Base-by-base conservation (phyloP, 2,113 vertebrate species). In the Psilopsiagon aymara region DNA sequence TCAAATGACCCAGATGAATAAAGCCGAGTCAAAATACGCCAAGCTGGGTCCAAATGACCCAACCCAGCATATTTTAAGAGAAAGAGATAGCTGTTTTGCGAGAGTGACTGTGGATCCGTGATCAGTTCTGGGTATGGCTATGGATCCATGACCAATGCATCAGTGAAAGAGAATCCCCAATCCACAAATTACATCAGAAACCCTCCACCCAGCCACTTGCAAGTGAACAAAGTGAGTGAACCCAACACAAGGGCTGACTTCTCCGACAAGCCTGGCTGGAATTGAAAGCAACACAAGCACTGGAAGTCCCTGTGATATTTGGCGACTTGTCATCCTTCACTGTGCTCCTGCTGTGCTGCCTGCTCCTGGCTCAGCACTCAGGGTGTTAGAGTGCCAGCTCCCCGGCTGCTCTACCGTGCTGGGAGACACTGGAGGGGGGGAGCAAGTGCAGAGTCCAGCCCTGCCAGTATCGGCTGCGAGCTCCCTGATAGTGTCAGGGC, bases 271-370 rank as follows among this genome's bases (percentile, higher is more conserved):
- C 11, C 83, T 92, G 69, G 57, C 10, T 92, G 84, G 92, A 84
- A 89, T 86, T 92, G 91, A 91, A 82, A 86, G 39, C 60, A 68
- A 94, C 92, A 92, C 55, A 76, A 91, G 66, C 64, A 52, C 29
- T 82, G 62, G 3, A 81, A 86, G 57, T 44, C 69, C 1, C 0
- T 82, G 35, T 71, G 77, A 68, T 60, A 62, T 47, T 82, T 69
- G 75, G 71, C 6, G 5, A 52, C 62, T 51, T 76, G 35, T 92
- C 86, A 86, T 78, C 60, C 73, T 78, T 18, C 24, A 7, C 47
- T 28, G 41, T 43, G 31, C 25, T 53, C 67, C 75, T 74, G 55
- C 60, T 4, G 31, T 10, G 44, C 55, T 55, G 82, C 62, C 55
- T 64, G 60, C 46, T 81, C 39, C 64, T 66, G 31, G 52, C 44